Evolutionary conservation across 1,140 invertebrate genomes (phyloP).

Genomic region (Adelges cooleyi): DNA sequence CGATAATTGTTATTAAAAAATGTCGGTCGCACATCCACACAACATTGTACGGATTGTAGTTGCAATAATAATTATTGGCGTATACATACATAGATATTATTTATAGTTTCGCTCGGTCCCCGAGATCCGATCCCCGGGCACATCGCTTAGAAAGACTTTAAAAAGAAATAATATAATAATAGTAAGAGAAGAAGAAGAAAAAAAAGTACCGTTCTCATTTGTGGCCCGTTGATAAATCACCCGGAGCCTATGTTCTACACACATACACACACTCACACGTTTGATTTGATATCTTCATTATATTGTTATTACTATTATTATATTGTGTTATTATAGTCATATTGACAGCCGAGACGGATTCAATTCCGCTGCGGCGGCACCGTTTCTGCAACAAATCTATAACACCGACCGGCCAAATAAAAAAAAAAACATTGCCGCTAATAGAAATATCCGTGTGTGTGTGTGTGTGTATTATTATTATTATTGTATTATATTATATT

Average conservation of each 20-base stretch:
- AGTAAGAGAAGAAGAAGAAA: not conserved
- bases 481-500: conserved; percentile 6
- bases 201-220: conserved; percentile 11
- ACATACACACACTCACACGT: not conserved
- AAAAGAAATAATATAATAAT: not conserved
- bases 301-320: conserved; percentile 9
- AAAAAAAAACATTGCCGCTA: conserved; percentile 20
- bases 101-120: not conserved
- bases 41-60: too few species aligned
- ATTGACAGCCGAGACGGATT: conserved; percentile 28
- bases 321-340: conserved; percentile 1
- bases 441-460: conserved; percentile 6
- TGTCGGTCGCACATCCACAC: too few species aligned
- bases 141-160: not conserved
- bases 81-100: too few species aligned
- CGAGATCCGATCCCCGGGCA: not conserved
- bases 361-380: conserved; percentile 15
- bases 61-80: too few species aligned
- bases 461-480: not conserved
- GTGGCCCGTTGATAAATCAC: conserved; percentile 15
- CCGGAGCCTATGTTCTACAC: conserved; percentile 3
- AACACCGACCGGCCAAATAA: conserved; percentile 1
- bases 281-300: conserved; percentile 25
- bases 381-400: conserved; percentile 26
- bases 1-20: too few species aligned